phyloP scores from a whole-genome alignment of 2,888 invertebrate genomes.

The Ormyrus nitidulus region DNA sequence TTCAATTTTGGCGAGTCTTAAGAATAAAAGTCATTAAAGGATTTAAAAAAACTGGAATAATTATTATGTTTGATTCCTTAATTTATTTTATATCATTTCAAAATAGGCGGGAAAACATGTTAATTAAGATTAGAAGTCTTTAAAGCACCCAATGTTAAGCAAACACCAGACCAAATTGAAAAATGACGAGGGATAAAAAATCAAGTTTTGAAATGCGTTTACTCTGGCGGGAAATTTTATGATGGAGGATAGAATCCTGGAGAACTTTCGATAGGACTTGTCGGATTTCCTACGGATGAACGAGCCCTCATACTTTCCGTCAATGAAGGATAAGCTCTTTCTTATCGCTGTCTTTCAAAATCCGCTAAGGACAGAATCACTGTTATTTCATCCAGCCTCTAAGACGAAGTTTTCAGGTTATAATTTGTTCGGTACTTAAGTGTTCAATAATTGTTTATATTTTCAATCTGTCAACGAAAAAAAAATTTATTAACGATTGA shows the following conservation, averaged over 20 bases:
- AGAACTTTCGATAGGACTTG: conserved; percentile 32
- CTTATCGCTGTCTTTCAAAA: conserved; percentile 31
- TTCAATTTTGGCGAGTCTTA: no score
- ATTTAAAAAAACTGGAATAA: no score
- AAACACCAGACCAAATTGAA: no score
- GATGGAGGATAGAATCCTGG: background rate
- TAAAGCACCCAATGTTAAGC: no score
- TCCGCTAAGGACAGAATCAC: conserved; percentile 6
- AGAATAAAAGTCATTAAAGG: no score
- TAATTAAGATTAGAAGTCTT: no score
- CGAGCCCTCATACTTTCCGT: conserved; percentile 18
- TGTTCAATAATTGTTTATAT: background rate
- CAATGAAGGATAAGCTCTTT: conserved; percentile 38
- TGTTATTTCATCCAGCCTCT: conserved; percentile 5
- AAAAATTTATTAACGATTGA: background rate
- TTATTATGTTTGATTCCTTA: no score
- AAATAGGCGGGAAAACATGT: no score
- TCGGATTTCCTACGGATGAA: conserved; percentile 33
- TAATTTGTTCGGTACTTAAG: background rate
- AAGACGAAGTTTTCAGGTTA: conserved; percentile 5
- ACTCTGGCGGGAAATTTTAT: conserved; percentile 1
- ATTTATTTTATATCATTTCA: no score
- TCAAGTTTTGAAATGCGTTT: background rate
- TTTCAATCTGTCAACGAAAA: background rate
- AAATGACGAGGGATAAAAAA: background rate